Percentiles rank a stretch among this genome's conserved stretches.
Evolutionary conservation across 2,888 invertebrate genomes (phyloP).

Genomic region (Amphipoea lucens): DNA sequence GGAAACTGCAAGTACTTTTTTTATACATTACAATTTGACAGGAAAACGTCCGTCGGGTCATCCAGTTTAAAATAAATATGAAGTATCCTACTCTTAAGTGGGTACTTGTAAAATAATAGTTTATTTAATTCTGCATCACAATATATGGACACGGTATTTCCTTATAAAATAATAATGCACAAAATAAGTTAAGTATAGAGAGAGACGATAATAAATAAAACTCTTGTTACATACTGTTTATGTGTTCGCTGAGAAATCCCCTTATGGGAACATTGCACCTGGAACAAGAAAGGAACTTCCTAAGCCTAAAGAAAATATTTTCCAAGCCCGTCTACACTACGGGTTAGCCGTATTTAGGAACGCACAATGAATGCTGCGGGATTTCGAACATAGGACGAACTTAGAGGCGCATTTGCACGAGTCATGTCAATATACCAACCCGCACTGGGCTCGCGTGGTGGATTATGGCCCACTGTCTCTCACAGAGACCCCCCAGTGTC

Average conservation of each 20-base stretch:
- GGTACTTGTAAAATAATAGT: background rate
- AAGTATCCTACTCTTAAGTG: background rate
- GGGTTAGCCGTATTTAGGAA: background rate
- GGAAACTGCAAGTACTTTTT: background rate
- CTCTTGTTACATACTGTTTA: background rate
- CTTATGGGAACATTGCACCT: background rate
- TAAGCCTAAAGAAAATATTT: background rate
- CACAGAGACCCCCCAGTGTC: background rate
- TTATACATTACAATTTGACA: background rate
- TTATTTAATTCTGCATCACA: constrained; percentile 2
- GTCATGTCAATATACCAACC: background rate
- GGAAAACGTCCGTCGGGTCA: background rate
- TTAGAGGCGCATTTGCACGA: constrained; percentile 8
- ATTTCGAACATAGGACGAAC: background rate
- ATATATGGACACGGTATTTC: background rate
- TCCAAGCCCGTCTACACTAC: background rate
- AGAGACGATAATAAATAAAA: background rate
- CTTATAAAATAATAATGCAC: background rate
- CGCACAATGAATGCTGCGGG: background rate
- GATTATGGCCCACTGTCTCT: background rate
- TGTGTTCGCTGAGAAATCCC: background rate
- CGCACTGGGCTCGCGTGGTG: background rate
- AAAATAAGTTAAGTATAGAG: too few species aligned
- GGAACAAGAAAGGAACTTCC: background rate
- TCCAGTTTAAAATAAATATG: background rate